Conservation (phyloP, 2,797 vertebrate species). For the Erithacus rubecula region DNA sequence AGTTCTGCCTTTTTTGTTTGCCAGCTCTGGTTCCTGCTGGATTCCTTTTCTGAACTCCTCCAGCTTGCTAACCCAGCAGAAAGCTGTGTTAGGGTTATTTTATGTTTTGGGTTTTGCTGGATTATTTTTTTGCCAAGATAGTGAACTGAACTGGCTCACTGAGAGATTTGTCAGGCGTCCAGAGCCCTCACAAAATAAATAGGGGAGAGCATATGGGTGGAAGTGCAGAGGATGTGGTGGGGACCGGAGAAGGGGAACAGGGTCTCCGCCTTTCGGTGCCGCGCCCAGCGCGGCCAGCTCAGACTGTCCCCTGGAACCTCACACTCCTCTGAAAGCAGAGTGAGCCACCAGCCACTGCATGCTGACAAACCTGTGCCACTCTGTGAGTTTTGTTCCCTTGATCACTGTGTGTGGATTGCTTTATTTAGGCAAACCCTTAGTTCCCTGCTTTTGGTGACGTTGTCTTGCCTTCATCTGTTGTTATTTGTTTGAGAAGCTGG, state of each 20-base stretch:
- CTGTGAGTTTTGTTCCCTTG: background rate
- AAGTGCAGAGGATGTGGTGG: conserved; percentile 52
- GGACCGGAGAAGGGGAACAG: conserved; percentile 7
- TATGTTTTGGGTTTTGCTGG: conserved; percentile 27
- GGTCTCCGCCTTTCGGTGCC: background rate
- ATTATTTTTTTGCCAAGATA: conserved; percentile 33
- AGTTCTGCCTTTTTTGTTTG: conserved; percentile 38
- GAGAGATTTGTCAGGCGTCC: conserved; percentile 22
- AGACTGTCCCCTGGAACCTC: background rate
- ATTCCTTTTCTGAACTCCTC: conserved; percentile 12
- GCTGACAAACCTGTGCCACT: background rate
- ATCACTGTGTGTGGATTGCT: background rate
- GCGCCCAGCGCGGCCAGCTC: background rate
- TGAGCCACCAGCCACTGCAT: background rate
- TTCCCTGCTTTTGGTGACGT: background rate
- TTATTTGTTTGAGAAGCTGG: background rate
- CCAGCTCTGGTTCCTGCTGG: conserved; percentile 12
- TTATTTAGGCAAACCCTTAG: background rate
- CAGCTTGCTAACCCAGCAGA: conserved; percentile 8
- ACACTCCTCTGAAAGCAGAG: background rate
- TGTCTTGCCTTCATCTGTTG: background rate
- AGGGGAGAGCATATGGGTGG: conserved; percentile 37
- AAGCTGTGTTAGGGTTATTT: background rate
- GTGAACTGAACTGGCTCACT: conserved; percentile 12
- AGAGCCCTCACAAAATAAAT: conserved; percentile 41